A percentile compares a stretch with the other conserved stretches of the same genome.
Conservation (phyloP, 2,797 vertebrate genomes). For the Rhabdophis nuchalis region DNA sequence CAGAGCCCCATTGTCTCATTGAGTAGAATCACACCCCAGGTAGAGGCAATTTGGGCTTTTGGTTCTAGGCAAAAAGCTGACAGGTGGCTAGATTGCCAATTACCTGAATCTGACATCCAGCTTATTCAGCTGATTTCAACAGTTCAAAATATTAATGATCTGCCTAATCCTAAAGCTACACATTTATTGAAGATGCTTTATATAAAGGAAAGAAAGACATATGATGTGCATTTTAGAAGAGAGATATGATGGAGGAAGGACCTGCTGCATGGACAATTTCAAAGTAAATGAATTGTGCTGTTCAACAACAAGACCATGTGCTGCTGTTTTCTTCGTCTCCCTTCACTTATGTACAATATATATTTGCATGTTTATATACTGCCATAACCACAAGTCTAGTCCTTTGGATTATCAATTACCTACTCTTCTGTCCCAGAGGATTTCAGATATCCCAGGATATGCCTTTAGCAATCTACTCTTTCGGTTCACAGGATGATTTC, state of each 20-base stretch:
- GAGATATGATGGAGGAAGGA: not conserved
- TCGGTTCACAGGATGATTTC: not conserved
- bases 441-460: not conserved
- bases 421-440: not conserved
- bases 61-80: constrained; percentile 47
- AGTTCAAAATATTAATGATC: constrained; percentile 51
- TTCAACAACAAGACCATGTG: not conserved
- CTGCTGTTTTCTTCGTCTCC: not conserved
- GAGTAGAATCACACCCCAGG: constrained; percentile 42
- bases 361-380: not conserved
- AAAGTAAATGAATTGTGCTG: not conserved
- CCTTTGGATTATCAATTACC: not conserved
- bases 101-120: constrained; percentile 7
- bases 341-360: not conserved
- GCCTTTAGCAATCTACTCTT: not conserved
- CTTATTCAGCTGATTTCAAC: constrained; percentile 48
- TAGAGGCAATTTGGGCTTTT: constrained; percentile 29
- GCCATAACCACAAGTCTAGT: not conserved
- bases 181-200: constrained; percentile 49
- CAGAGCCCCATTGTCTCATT: constrained; percentile 51
- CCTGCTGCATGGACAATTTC: not conserved
- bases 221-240: not conserved
- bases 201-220: constrained; percentile 11
- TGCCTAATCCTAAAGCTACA: constrained; percentile 47
- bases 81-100: constrained; percentile 35